Evolutionary conservation across 2,797 vertebrate genomes (phyloP).

Genomic region (Pseudomugil tenellus): DNA sequence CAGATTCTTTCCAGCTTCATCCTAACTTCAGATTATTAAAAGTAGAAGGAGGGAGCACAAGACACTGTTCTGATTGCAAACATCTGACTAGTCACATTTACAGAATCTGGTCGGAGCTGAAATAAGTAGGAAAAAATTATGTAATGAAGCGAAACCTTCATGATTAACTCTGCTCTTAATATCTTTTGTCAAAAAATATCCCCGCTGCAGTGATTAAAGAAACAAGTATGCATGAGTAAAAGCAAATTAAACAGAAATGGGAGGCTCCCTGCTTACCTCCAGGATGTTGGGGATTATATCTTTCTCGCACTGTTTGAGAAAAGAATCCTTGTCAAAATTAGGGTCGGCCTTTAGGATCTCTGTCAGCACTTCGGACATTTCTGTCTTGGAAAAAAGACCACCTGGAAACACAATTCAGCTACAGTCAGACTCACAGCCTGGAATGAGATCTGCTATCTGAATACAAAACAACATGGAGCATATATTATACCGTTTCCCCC

Average conservation of each 20-base stretch:
- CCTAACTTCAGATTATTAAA: not conserved
- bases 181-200: not conserved
- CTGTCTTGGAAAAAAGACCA: conserved; percentile 92
- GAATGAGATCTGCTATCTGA: not conserved
- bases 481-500: too few relatives aligned
- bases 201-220: not conserved
- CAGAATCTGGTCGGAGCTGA: not conserved
- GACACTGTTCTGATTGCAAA: not conserved
- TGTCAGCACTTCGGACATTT: conserved; percentile 93
- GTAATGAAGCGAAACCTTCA: not conserved
- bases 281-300: conserved; percentile 94
- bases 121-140: not conserved
- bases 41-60: not conserved
- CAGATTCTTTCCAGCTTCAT: not conserved
- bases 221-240: not conserved
- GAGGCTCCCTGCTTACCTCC: conserved; percentile 80
- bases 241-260: too few relatives aligned
- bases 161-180: not conserved
- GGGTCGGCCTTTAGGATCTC: conserved; percentile 92
- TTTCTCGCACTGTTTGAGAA: conserved; percentile 89
- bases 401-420: conserved; percentile 75
- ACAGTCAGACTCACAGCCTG: not conserved
- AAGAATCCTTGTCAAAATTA: conserved; percentile 90
- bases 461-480: not conserved
- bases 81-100: conserved; percentile 8